Base-by-base conservation (phyloP, 2,888 invertebrate species). In the Andricus quercusramuli region DNA sequence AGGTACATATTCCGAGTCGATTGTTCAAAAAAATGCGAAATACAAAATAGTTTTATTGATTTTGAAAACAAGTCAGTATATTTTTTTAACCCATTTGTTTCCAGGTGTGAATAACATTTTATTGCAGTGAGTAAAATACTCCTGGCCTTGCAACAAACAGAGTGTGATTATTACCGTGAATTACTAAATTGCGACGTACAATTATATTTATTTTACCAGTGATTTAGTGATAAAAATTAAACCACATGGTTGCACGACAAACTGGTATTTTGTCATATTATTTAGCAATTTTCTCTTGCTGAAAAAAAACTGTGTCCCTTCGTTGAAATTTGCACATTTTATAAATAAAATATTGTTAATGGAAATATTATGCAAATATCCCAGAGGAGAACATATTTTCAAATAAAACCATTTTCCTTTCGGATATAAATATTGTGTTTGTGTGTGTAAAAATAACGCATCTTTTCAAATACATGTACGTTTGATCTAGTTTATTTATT, bases 401-500 rank as follows among this genome's bases (percentile, higher is more conserved):
- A n/a, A 51, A n/a, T 51, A 20, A n/a, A 20, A 51, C 2, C 8
- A 51, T n/a, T 20, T n/a, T 20, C 2, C 8, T 51, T n/a, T 6
- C 8, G 5, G 20, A 51, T 51, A 51, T 51, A 51, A 51, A 51
- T 20, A 51, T 44, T 44, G 44, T 44, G 51, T 51, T 20, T 20
- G 51, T 20, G 20, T 51, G 51, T 51, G 51, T n/a, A n/a, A n/a
- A 20, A 51, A n/a, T 51, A n/a, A 51, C n/a, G 51, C n/a, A 20
- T n/a, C 20, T 51, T 51, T 51, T 51, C n/a, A 9, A 8, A 17
- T 51, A 20, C 9, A 4, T 51, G 8, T n/a, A 37, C 8, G n/a
- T 56, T 56, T n/a, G 56, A 56, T n/a, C 56, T n/a, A 56, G 56
- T 56, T 56, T n/a, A n/a, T 56, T 56, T 56, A n/a, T 56, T 56